These are phyloP conservation scores for Drosophila paramelanica DNA, from an alignment of 2,888 invertebrate genomes.

Conservation along the genomic window DNA sequence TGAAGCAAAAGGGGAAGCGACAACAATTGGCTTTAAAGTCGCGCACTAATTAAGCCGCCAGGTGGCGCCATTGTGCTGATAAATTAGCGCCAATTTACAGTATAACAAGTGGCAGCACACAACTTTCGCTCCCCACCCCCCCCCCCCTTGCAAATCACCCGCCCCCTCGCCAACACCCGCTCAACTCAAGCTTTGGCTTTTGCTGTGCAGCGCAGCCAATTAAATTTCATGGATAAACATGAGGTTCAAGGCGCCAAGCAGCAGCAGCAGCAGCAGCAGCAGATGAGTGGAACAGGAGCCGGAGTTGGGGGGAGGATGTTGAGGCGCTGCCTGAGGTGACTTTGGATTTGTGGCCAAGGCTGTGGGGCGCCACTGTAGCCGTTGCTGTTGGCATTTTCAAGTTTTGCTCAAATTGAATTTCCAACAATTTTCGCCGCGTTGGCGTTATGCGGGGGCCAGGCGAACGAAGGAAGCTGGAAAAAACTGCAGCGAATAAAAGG, in stretches of 20 bases:
- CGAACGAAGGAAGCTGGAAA: not conserved
- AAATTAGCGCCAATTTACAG: conserved; percentile 62
- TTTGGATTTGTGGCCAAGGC: conserved; percentile 58
- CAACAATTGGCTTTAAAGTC: conserved; percentile 42
- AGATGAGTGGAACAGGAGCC: conserved; percentile 2
- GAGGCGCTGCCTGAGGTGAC: conserved; percentile 43
- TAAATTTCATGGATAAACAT: conserved; percentile 77
- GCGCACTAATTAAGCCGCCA: conserved; percentile 61
- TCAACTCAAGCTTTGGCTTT: conserved; percentile 35
- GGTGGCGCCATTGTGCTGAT: conserved; percentile 65
- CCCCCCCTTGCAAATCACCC: not conserved
- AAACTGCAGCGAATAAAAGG: conserved; percentile 20
- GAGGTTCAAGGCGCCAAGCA: conserved; percentile 51
- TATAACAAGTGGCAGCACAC: conserved; percentile 53
- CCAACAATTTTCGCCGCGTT: conserved; percentile 63
- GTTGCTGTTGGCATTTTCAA: conserved; percentile 60
- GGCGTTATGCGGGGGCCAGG: conserved; percentile 34
- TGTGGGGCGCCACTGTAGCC: conserved; percentile 14
- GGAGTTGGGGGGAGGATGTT: not conserved
- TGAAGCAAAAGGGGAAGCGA: conserved; percentile 39
- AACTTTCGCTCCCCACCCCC: conserved; percentile 23
- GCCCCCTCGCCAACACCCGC: not conserved
- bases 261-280: conserved; percentile 3
- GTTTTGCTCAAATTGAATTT: conserved; percentile 74
- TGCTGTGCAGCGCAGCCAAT: conserved; percentile 68